These are phyloP conservation scores for Heliothis virescens DNA, from an alignment of 1,140 invertebrate species.

Conservation along the genomic window DNA sequence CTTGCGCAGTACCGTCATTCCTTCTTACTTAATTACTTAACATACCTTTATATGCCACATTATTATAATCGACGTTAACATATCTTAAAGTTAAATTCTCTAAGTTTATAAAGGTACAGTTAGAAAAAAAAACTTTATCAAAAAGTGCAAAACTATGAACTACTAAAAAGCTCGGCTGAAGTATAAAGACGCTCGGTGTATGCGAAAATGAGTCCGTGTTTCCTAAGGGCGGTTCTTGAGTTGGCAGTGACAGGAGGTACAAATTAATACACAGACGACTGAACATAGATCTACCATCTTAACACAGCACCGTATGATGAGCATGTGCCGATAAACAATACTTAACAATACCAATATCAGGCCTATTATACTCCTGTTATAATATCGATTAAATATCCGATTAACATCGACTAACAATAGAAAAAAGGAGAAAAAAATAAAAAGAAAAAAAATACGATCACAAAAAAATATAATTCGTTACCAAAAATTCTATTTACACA, in stretches of 20 bases:
- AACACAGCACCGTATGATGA: conserved; percentile 36
- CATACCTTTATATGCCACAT: conserved; percentile 47
- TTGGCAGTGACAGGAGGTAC: conserved; percentile 20
- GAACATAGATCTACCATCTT: conserved; percentile 23
- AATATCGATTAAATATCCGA: conserved; percentile 34
- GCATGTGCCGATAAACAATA: conserved; percentile 15
- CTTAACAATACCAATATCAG: conserved; percentile 20
- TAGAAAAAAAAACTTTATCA: conserved; percentile 45
- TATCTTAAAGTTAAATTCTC: conserved; percentile 34
- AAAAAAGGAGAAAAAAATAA: conserved; percentile 53
- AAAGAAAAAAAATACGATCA: conserved; percentile 65
- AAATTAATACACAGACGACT: conserved; percentile 1
- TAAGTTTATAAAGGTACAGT: conserved; percentile 32
- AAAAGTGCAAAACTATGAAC: conserved; percentile 32
- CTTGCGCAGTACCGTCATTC: conserved; percentile 44
- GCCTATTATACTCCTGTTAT: conserved; percentile 32
- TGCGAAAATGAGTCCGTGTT: conserved; percentile 4
- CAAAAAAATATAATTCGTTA: conserved; percentile 76
- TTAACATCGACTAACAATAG: conserved; percentile 42
- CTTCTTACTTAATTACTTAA: conserved; percentile 23
- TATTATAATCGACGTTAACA: conserved; percentile 43
- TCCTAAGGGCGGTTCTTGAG: not conserved
- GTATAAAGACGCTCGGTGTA: not conserved
- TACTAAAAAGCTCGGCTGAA: not conserved
- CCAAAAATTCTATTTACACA: conserved; percentile 69